A percentile compares a stretch with the other conserved stretches of the same genome.
Conservation (phyloP, 2,797 vertebrate genomes). For the Enteromius treurensis region DNA sequence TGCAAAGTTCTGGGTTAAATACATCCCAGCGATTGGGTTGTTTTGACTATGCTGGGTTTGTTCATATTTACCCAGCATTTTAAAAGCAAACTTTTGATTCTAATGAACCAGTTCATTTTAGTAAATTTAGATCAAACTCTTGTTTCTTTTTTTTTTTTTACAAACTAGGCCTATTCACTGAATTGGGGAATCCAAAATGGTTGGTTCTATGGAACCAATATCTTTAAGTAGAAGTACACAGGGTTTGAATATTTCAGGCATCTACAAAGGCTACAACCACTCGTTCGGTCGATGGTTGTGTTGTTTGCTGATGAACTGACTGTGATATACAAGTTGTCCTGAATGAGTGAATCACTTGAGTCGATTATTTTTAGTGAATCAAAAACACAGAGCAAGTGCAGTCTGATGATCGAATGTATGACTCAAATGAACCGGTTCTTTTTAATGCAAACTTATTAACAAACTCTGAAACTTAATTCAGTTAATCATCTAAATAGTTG, state of each 20-base stretch:
- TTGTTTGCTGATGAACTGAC: neutral
- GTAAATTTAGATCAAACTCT: neutral
- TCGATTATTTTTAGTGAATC: neutral
- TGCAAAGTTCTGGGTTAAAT: too few relatives aligned
- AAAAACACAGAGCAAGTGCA: neutral
- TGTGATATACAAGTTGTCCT: conserved; percentile 5
- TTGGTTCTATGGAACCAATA: neutral
- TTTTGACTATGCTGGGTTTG: too few relatives aligned
- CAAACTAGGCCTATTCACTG: neutral
- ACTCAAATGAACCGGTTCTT: neutral
- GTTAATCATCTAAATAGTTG: neutral
- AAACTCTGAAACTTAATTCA: neutral
- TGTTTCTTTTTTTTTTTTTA: neutral
- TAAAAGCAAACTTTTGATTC: neutral
- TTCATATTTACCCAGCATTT: too few relatives aligned
- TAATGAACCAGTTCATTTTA: neutral
- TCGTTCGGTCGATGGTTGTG: neutral
- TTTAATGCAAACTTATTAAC: neutral
- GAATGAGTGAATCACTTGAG: neutral
- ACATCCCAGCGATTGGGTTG: too few relatives aligned
- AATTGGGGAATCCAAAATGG: neutral
- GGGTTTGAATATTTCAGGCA: neutral
- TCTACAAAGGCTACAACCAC: neutral
- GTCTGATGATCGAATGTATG: neutral
- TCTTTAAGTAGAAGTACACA: too few relatives aligned